Evolutionary conservation across 2,113 vertebrate genomes (phyloP).

Genomic region (Cygnus atratus): DNA sequence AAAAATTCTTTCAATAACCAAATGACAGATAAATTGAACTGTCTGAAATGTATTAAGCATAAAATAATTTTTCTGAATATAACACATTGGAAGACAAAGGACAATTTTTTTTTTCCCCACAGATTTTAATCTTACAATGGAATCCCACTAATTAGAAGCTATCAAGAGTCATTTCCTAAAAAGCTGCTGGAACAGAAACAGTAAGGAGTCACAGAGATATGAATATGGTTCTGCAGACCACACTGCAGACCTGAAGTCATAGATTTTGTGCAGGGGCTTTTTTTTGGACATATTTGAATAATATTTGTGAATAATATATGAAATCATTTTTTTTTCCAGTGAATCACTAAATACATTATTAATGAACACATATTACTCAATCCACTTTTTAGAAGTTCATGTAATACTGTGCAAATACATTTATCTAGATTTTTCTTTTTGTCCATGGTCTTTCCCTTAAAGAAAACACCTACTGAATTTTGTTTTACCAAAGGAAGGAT

Average conservation of each 20-base stretch:
- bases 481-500: not conserved
- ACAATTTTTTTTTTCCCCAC: not conserved
- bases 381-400: not conserved
- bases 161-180: not conserved
- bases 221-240: not conserved
- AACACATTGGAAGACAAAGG: not conserved
- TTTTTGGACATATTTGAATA: conserved; percentile 37
- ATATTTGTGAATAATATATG: conserved; percentile 54
- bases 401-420: conserved; percentile 15
- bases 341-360: conserved; percentile 44
- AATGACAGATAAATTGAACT: not conserved
- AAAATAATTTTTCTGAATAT: not conserved
- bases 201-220: not conserved
- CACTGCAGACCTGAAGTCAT: not conserved
- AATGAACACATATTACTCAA: not conserved
- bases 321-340: conserved; percentile 36
- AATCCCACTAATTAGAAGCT: not conserved
- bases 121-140: not conserved
- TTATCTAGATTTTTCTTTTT: not conserved
- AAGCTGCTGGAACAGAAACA: not conserved
- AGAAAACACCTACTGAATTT: not conserved
- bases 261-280: not conserved
- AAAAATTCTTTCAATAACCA: not conserved
- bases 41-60: not conserved
- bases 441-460: not conserved